Percentiles rank a stretch among this genome's conserved stretches.
Evolutionary conservation across 1,140 invertebrate genomes (phyloP).

Genomic region (Tetraneura akinire): DNA sequence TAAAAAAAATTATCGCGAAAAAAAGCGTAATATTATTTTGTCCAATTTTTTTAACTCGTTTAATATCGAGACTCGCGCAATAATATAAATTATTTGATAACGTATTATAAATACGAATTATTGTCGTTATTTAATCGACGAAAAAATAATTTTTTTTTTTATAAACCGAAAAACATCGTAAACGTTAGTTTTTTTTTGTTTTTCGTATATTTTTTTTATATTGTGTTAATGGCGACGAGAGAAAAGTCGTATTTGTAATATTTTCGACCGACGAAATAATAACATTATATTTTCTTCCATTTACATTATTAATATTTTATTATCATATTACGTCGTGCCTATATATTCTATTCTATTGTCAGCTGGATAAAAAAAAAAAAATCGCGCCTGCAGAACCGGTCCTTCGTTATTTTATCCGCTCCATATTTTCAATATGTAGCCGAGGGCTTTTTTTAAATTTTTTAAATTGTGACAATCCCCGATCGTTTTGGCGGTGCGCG

Average conservation of each 20-base stretch:
- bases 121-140: no score
- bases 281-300: slow-evolving; percentile 9
- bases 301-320: neutral
- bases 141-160: no score
- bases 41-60: no score
- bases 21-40: no score
- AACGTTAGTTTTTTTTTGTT: no score
- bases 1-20: no score
- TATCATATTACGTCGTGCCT: neutral
- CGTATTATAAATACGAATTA: no score
- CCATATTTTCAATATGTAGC: slow-evolving; percentile 28
- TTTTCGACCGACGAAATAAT: slow-evolving; percentile 23
- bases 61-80: no score
- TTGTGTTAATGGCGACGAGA: neutral
- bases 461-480: slow-evolving; percentile 36
- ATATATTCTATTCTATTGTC: no score
- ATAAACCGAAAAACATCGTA: no score
- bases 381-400: slow-evolving; percentile 3
- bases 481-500: slow-evolving; percentile 32
- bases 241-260: neutral
- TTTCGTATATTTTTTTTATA: neutral
- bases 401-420: neutral
- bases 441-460: slow-evolving; percentile 15
- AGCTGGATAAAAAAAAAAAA: neutral
- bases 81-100: no score